Evolutionary conservation across 2,888 invertebrate genomes (phyloP).

Genomic region (Listrodromus nycthemerus): DNA sequence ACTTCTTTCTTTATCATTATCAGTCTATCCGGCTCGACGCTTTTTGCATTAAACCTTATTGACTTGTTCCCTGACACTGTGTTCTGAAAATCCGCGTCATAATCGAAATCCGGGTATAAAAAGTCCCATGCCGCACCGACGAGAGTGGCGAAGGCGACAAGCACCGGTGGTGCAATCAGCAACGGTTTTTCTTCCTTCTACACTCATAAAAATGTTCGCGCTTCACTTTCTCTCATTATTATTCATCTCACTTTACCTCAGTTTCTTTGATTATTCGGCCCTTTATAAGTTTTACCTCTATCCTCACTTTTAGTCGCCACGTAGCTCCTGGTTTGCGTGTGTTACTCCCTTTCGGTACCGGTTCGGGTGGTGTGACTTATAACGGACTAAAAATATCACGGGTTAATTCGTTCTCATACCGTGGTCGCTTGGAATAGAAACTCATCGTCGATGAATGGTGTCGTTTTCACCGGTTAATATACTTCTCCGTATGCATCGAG

Average conservation of each 20-base stretch:
- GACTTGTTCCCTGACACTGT: conserved; percentile 24
- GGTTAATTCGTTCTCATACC: too few species aligned
- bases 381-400: too few species aligned
- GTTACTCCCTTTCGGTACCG: too few species aligned
- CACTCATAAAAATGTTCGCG: conserved; percentile 17
- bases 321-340: too few species aligned
- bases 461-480: too few species aligned
- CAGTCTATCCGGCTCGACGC: conserved; percentile 8
- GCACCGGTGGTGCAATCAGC: conserved; percentile 72
- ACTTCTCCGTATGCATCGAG: too few species aligned
- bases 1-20: neutral
- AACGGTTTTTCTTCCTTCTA: conserved; percentile 69
- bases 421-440: too few species aligned
- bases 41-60: conserved; percentile 20
- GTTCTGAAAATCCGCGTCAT: conserved; percentile 19
- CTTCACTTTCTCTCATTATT: neutral
- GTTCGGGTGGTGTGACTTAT: too few species aligned
- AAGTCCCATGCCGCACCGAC: conserved; percentile 56
- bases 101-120: conserved; percentile 68
- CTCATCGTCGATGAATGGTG: too few species aligned
- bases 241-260: conserved; percentile 63
- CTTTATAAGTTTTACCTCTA: too few species aligned
- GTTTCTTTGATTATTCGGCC: conserved; percentile 32
- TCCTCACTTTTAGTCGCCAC: neutral
- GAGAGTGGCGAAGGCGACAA: conserved; percentile 6